Percentiles rank a stretch among this genome's conserved stretches.
Conservation (phyloP, 2,113 vertebrate species). For the Eptesicus fuscus region DNA sequence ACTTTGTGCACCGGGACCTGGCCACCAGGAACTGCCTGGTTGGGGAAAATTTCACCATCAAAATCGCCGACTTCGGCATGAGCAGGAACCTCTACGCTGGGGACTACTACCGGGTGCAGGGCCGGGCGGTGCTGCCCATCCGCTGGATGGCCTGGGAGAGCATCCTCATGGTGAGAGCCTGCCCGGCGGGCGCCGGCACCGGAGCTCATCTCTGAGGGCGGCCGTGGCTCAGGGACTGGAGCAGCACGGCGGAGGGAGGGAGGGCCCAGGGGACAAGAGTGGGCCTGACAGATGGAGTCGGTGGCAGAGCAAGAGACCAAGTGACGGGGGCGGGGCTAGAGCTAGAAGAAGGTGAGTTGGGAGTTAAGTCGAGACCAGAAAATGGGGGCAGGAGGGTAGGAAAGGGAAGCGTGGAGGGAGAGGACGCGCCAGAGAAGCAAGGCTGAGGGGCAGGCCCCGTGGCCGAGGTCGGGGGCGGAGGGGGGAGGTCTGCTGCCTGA, state of each 20-base stretch:
- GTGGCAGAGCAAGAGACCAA: background rate
- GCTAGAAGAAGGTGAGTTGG: background rate
- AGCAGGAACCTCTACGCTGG: constrained; percentile 93
- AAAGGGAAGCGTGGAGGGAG: background rate
- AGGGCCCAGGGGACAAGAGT: background rate
- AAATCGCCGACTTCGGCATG: constrained; percentile 96
- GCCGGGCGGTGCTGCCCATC: constrained; percentile 93
- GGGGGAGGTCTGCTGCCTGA: background rate
- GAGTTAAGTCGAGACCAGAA: background rate
- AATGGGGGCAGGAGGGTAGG: background rate
- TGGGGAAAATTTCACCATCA: constrained; percentile 91
- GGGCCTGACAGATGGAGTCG: background rate
- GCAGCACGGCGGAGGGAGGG: background rate
- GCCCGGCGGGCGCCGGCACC: background rate
- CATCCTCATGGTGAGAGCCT: constrained; percentile 90
- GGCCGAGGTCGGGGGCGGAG: too few species aligned
- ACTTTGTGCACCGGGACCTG: constrained; percentile 93
- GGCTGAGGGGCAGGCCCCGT: background rate
- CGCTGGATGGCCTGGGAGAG: constrained; percentile 99
- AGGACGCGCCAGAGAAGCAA: background rate
- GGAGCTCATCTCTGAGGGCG: background rate
- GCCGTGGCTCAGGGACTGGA: background rate
- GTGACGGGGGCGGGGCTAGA: background rate
- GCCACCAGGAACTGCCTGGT: constrained; percentile 94
- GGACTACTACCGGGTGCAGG: constrained; percentile 94